phyloP scores from a whole-genome alignment of 1,140 invertebrate genomes.

The Drosophila dunni region DNA sequence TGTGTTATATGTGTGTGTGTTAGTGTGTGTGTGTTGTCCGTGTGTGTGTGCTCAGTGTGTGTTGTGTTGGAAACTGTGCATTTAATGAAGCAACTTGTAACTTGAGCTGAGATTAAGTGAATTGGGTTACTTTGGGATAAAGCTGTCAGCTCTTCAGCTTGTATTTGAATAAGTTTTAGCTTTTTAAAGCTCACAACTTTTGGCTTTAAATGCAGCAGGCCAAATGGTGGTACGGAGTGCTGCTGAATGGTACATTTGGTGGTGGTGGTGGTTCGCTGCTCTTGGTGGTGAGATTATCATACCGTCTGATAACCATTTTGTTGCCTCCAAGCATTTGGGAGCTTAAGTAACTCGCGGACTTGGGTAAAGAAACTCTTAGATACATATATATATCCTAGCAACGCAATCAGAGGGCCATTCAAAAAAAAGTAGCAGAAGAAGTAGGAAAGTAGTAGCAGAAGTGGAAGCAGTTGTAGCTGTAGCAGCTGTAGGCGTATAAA shows the following conservation, averaged over 20 bases:
- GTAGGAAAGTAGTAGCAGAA: constrained; percentile 9
- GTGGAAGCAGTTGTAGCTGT: neutral
- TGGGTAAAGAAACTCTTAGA: neutral
- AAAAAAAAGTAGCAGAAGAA: constrained; percentile 13
- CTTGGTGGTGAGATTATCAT: constrained; percentile 16
- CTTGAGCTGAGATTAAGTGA: neutral
- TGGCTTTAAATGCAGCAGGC: constrained; percentile 4
- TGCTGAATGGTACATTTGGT: too few species aligned
- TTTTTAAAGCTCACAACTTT: constrained; percentile 2
- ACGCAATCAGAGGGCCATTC: constrained; percentile 45
- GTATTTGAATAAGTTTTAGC: constrained; percentile 8
- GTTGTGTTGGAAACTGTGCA: neutral
- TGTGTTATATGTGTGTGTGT: neutral
- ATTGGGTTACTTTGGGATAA: constrained; percentile 3
- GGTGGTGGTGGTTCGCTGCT: neutral
- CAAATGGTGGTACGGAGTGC: neutral
- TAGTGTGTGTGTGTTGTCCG: neutral
- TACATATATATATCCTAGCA: constrained; percentile 25
- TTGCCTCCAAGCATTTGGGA: constrained; percentile 22
- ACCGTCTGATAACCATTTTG: constrained; percentile 23
- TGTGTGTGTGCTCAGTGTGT: neutral
- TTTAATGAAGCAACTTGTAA: constrained; percentile 14
- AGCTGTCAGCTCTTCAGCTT: constrained; percentile 7
- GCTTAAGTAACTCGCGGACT: constrained; percentile 33
- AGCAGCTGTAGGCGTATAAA: constrained; percentile 9